Base-by-base conservation (phyloP, 2,888 invertebrate genomes). In the Nephrotoma flavescens region DNA sequence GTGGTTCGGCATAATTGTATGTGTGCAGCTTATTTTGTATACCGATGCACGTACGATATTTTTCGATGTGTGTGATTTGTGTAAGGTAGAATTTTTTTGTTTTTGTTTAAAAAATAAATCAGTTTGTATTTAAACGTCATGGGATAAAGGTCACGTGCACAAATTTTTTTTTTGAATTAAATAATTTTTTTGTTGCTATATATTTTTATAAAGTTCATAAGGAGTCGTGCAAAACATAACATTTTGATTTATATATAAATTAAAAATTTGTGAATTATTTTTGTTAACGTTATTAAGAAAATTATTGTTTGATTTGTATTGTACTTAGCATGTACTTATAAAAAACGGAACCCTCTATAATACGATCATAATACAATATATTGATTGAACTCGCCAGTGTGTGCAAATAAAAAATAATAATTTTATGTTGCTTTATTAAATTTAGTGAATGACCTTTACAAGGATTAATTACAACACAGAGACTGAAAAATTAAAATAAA, bases 111-210 rank as follows among this genome's bases (percentile, higher is more conserved):
- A 71, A 71, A 9, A 31, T 84, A 42, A 42, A 84, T 84, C 84
- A 84, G 84, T 84, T 42, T 42, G 84, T 84, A 41, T 84, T 42
- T 42, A 84, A 84, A 84, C 84, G 84, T 84, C 84, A 84, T 84
- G 84, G 84, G 42, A 84, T 84, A 84, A 84, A 84, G 71, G 71
- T 71, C 71, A 71, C 31, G 71, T n/a, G 71, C 19, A 31, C 71
- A 31, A 19, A 71, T 71, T 71, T 71, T 71, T 71, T 71, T 52
- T 31, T 71, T 71, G 71, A 31, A 31, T 71, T 31, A 31, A 31
- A 71, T 4, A 71, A 7, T 31, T 71, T 71, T 71, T 71, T 71
- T 71, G 19, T 19, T 19, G 19, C 19, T 31, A 31, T 71, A 31
- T 31, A 9, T 71, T 71, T 71, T 71, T 57, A 15, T 57, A 57